Conservation (phyloP, 2,113 vertebrate species). For the Saguinus midas region DNA sequence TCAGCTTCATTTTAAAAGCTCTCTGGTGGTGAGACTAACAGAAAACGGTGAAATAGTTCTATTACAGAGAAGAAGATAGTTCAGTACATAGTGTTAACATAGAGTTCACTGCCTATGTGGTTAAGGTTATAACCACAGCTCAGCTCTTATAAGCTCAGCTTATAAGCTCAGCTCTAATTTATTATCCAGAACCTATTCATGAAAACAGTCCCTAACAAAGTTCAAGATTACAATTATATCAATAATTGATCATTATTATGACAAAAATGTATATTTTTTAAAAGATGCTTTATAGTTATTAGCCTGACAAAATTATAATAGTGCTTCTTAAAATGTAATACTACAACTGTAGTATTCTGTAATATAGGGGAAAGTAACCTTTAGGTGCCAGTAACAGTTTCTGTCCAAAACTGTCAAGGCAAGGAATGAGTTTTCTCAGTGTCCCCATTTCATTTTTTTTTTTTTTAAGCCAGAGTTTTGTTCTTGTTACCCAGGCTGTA, state of each 20-base stretch:
- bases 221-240: conserved; percentile 56
- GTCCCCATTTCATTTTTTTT: background rate
- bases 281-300: conserved; percentile 34
- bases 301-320: conserved; percentile 48
- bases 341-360: background rate
- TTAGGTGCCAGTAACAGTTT: conserved; percentile 40
- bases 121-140: conserved; percentile 44
- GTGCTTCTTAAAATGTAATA: conserved; percentile 40
- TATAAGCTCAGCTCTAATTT: conserved; percentile 50
- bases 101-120: background rate
- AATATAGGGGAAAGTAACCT: conserved; percentile 13
- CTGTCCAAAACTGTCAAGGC: background rate
- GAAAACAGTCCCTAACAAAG: conserved; percentile 48
- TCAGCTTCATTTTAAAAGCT: conserved; percentile 28
- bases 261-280: conserved; percentile 14
- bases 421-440: conserved; percentile 18
- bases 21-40: background rate
- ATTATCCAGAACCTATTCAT: conserved; percentile 24
- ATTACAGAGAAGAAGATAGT: background rate
- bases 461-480: no score
- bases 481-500: no score
- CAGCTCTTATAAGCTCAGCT: background rate
- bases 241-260: conserved; percentile 23
- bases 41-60: conserved; percentile 42
- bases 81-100: background rate